phyloP scores from a whole-genome alignment of 2,888 invertebrate genomes.

The Synergus laeviventris region DNA sequence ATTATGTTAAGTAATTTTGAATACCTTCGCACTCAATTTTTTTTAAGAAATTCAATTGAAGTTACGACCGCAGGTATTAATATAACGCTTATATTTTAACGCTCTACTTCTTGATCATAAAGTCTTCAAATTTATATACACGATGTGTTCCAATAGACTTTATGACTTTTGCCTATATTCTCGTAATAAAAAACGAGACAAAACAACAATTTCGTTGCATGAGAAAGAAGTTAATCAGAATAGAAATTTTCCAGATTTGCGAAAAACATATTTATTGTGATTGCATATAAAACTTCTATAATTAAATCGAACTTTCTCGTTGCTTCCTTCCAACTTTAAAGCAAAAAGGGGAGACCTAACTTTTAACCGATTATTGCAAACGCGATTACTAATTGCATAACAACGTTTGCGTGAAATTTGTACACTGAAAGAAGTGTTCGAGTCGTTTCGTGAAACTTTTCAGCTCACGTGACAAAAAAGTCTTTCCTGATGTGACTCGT shows the following conservation, averaged over 20 bases:
- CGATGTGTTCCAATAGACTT: conserved; percentile 1
- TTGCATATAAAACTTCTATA: no score
- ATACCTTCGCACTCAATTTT: no score
- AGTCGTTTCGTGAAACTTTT: not conserved
- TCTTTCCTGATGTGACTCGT: not conserved
- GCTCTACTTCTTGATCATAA: conserved; percentile 9
- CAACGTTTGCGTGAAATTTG: not conserved
- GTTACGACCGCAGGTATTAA: not conserved
- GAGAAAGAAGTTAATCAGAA: not conserved
- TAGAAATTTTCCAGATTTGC: not conserved
- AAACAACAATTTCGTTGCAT: not conserved
- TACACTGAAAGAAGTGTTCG: not conserved
- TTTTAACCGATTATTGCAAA: not conserved
- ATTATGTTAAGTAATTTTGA: no score
- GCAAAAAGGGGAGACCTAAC: not conserved
- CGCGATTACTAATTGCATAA: not conserved
- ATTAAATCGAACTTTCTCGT: not conserved
- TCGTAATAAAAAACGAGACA: not conserved
- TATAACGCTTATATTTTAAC: not conserved
- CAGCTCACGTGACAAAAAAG: not conserved
- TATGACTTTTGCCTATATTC: not conserved
- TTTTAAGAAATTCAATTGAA: not conserved
- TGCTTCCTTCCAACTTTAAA: not conserved
- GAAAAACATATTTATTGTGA: no score
- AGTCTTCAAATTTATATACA: not conserved